These are phyloP conservation scores for Agapornis roseicollis DNA, from an alignment of 2,113 vertebrate species.

Conservation along the genomic window DNA sequence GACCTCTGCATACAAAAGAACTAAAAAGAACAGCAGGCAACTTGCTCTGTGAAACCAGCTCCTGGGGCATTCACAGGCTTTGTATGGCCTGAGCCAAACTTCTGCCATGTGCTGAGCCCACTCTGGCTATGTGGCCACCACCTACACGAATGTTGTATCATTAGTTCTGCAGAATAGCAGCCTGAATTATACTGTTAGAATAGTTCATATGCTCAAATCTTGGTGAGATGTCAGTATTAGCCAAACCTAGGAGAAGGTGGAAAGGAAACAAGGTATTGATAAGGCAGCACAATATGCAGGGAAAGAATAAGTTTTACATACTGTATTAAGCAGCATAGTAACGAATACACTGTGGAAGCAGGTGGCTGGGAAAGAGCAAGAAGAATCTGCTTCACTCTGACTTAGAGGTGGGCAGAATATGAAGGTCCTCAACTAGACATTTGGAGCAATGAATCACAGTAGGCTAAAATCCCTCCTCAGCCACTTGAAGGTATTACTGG, in stretches of 20 bases:
- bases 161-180: neutral
- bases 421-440: neutral
- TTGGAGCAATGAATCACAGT: neutral
- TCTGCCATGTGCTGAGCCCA: neutral
- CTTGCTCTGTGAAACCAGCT: neutral
- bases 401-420: neutral
- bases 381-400: neutral
- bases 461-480: neutral
- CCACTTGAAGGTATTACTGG: neutral
- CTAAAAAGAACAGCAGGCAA: neutral
- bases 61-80: neutral
- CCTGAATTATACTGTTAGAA: neutral
- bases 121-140: neutral
- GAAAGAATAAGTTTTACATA: neutral
- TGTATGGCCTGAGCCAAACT: neutral
- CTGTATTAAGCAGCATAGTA: neutral
- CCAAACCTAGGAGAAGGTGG: neutral
- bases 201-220: neutral
- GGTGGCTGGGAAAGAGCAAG: neutral
- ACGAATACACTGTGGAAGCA: neutral
- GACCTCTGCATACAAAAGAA: slow-evolving; percentile 42
- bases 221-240: neutral
- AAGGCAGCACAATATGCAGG: neutral
- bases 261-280: neutral
- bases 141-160: neutral